Evolutionary conservation across 2,888 invertebrate genomes (phyloP), one percentile per base, ranked within the genome.

Genomic region (Osedax fenrisi): DNA sequence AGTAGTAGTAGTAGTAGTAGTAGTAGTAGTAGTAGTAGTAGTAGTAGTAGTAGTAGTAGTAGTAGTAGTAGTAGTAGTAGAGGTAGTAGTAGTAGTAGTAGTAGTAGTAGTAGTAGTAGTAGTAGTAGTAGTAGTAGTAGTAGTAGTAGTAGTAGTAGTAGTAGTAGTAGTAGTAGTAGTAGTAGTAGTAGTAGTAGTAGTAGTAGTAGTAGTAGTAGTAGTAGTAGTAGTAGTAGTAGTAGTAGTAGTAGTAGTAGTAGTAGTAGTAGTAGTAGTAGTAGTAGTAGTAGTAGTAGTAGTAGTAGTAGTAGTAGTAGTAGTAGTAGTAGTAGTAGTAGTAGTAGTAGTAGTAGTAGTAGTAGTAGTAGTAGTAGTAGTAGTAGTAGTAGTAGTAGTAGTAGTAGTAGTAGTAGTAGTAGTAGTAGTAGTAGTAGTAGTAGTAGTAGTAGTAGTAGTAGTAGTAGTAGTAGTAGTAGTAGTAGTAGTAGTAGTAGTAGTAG

Each of bases 91-190:
- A 71, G 71, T 71, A 71, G 71, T 71, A 71, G 71, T 71, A 71
- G 71, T 71, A 71, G 71, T 71, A 71, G 71, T 71, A 71, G 71
- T 71, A 71, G 71, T 71, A 71, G 71, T 71, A 71, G 71, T 71
- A 71, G 71, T 71, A 71, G 71, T 71, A 71, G 71, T 71, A 71
- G 71, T 71, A 27, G 71, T 71, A 27, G 71, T 71, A 71, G 71
- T 71, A 71, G 71, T 71, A 71, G 71, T 71, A 71, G 71, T 71
- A 71, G 71, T 71, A 71, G 71, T 71, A 71, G 71, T 71, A 71
- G 71, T 71, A 71, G 71, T 71, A 71, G 71, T 71, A 71, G 71
- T 71, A 71, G 71, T 71, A 71, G 41, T 71, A 71, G 71, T 71
- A 71, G 71, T 71, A 71, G 71, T 56, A 71, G 71, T 71, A 41